These are phyloP conservation scores for Uromys caudimaculatus DNA, from an alignment of 2,797 vertebrate genomes.

Conservation along the genomic window DNA sequence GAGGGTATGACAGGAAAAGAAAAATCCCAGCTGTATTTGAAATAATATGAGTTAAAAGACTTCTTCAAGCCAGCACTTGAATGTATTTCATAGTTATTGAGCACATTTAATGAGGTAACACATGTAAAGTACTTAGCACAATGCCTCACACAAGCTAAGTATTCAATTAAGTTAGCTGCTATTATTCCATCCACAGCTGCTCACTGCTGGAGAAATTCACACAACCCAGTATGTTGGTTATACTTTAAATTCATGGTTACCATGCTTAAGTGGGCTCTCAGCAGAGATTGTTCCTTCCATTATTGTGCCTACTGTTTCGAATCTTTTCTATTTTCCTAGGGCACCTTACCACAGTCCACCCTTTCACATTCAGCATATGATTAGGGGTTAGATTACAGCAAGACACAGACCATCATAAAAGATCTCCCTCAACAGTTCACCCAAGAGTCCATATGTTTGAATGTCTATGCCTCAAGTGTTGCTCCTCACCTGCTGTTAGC, in stretches of 20 bases:
- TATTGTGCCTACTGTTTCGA: neutral
- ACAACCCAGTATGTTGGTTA: neutral
- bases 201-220: conserved; percentile 35
- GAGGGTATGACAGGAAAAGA: neutral
- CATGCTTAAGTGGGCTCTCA: conserved; percentile 16
- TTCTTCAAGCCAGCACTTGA: conserved; percentile 30
- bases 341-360: neutral
- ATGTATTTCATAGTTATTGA: conserved; percentile 38
- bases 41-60: conserved; percentile 26
- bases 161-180: conserved; percentile 67
- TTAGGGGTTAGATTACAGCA: neutral
- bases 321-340: neutral
- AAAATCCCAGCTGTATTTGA: neutral
- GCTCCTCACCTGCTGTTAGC: neutral
- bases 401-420: neutral
- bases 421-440: neutral
- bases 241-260: conserved; percentile 35
- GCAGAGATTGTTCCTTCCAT: neutral
- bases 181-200: conserved; percentile 35
- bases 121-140: conserved; percentile 55
- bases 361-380: neutral
- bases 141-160: conserved; percentile 37
- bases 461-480: neutral
- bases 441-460: neutral
- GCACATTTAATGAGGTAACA: conserved; percentile 51